A percentile compares a stretch with the other conserved stretches of the same genome.
Evolutionary conservation across 2,113 vertebrate genomes (phyloP).

Genomic region (Phrynocephalus versicolor): DNA sequence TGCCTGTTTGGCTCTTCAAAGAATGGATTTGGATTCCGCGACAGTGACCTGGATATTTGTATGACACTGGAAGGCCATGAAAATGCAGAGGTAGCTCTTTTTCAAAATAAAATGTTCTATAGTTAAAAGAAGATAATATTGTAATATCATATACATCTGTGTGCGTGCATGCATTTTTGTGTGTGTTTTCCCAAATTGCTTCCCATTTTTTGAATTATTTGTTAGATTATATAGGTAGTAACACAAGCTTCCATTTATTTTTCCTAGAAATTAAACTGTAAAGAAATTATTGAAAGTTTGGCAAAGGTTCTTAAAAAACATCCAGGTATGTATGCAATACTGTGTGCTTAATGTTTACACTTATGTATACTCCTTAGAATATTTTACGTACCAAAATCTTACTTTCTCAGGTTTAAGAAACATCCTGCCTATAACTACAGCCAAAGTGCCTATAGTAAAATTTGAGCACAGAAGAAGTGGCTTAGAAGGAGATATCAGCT

Average conservation of each 20-base stretch:
- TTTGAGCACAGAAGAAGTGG: constrained; percentile 95
- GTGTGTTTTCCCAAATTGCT: not conserved
- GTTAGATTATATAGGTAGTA: not conserved
- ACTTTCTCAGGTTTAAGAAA: constrained; percentile 90
- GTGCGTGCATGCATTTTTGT: too few relatives aligned
- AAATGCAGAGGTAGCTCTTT: constrained; percentile 88
- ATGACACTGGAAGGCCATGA: constrained; percentile 98
- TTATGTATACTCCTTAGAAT: constrained; percentile 29
- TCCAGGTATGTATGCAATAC: constrained; percentile 80
- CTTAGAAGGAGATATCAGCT: constrained; percentile 96
- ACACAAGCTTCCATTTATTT: constrained; percentile 54
- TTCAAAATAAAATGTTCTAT: constrained; percentile 19
- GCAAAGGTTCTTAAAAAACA: constrained; percentile 97
- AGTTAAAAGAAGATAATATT: not conserved
- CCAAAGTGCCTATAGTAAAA: constrained; percentile 99
- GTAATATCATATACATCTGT: accelerated
- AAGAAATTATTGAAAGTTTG: constrained; percentile 98
- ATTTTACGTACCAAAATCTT: constrained; percentile 59
- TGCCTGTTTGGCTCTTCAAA: constrained; percentile 99
- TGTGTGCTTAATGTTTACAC: constrained; percentile 24
- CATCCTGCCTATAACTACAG: constrained; percentile 98
- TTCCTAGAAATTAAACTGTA: constrained; percentile 94
- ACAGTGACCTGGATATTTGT: constrained; percentile 98
- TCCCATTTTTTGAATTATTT: constrained; percentile 12
- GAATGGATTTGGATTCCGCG: constrained; percentile 97